phyloP scores from a whole-genome alignment of 2,113 vertebrate genomes.

The Pan troglodytes region NHGRI_mPanTro3-v2.1_pri NC_072414.2:45260501-45261000 shows the following conservation, averaged over 20 bases:
- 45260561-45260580: not conserved
- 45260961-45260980: not conserved
- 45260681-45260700: too few species aligned
- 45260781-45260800: not conserved
- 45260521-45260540: not conserved
- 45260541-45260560: not conserved
- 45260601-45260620: not conserved
- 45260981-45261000: not conserved
- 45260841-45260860: not conserved
- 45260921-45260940: not conserved
- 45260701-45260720: not conserved
- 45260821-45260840: not conserved
- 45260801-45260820: not conserved
- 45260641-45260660: not conserved
- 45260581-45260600: not conserved
- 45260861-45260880: not conserved
- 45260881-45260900: not conserved
- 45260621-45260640: not conserved
- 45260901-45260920: not conserved
- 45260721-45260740: not conserved
- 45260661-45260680: not conserved
- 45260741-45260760: not conserved
- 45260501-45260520: not conserved
- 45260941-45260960: not conserved
- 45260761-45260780: not conserved